A percentile compares a stretch with the other conserved stretches of the same genome.
These are phyloP conservation scores for Graphium colonna DNA, from an alignment of 2,888 invertebrate species.

Conservation along the genomic window DNA sequence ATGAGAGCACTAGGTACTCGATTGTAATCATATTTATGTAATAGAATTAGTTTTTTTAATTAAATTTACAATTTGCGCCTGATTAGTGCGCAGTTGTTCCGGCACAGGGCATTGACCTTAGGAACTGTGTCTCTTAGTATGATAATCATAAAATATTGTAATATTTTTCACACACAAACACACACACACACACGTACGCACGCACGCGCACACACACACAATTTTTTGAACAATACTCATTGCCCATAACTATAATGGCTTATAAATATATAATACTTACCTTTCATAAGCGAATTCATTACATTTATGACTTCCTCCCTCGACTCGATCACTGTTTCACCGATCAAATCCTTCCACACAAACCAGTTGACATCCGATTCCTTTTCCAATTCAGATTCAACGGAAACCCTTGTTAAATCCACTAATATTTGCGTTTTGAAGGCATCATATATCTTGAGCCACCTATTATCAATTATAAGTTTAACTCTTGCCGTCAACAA, in stretches of 20 bases:
- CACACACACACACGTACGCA: no score
- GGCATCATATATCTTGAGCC: conserved; percentile 57
- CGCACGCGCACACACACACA: no score
- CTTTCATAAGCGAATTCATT: conserved; percentile 72
- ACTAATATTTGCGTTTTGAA: conserved; percentile 62
- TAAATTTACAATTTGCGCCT: no score
- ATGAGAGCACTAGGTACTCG: no score
- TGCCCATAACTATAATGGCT: conserved; percentile 2
- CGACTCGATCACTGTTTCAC: conserved; percentile 70
- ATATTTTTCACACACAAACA: no score
- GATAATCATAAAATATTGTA: no score
- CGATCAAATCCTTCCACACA: conserved; percentile 85
- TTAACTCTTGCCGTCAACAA: conserved; percentile 85
- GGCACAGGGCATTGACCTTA: no score
- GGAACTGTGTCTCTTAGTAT: no score
- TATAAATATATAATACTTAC: conserved; percentile 37
- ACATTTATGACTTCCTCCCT: conserved; percentile 66
- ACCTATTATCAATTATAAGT: conserved; percentile 76
- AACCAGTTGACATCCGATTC: conserved; percentile 85
- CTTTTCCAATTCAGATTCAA: conserved; percentile 69
- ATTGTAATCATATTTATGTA: no score
- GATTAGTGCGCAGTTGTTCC: no score
- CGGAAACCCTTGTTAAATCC: conserved; percentile 61
- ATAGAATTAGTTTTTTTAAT: no score
- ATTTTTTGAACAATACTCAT: no score